Evolutionary conservation across 2,888 invertebrate genomes (phyloP), one percentile per base, ranked within the genome.

Genomic region (Calliopum simillimum): DNA sequence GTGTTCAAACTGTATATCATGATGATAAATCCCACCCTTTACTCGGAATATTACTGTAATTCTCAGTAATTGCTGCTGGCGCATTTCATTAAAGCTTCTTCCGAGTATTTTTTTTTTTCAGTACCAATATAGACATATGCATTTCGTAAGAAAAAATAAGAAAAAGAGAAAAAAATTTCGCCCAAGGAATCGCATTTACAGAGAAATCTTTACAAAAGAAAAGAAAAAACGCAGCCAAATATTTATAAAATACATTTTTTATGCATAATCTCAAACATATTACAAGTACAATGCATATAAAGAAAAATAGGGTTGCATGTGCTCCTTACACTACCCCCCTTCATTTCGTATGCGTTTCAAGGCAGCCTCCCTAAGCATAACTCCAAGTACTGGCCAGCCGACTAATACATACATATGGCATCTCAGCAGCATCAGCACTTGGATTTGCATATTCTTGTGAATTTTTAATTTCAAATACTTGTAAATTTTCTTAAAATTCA

Each of bases 371-470:
- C 61, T 43, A 63, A 47, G 44, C 53, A 61, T 43, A 65, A 53
- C 65, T 46, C 53, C 46, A 61, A 47, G 4, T 51, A 59, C 59
- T 19, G 33, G 41, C 58, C 3, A 56, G n/a, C 12, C n/a, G 5
- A 21, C 16, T 55, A 5, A 21, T 11, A 56, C n/a, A 25, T 13
- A 56, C 12, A 14, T 23, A 56, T 33, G 33, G n/a, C n/a, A n/a
- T n/a, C n/a, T 33, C 74, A 66, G 70, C 70, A 72, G 76, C 74
- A n/a, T n/a, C n/a, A 73, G 72, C 71, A 77, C 77, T 76, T 74
- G 74, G 75, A 73, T 77, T 77, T 76, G 77, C 76, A 76, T 77
- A 75, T 75, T 72, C 69, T 72, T 74, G 71, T 71, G 69, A 74
- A 70, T 74, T 76, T 73, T 76, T 74, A 73, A 76, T 75, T 74